Conservation (phyloP, 1,140 invertebrate genomes). For the Belonocnema kinseyi region DNA sequence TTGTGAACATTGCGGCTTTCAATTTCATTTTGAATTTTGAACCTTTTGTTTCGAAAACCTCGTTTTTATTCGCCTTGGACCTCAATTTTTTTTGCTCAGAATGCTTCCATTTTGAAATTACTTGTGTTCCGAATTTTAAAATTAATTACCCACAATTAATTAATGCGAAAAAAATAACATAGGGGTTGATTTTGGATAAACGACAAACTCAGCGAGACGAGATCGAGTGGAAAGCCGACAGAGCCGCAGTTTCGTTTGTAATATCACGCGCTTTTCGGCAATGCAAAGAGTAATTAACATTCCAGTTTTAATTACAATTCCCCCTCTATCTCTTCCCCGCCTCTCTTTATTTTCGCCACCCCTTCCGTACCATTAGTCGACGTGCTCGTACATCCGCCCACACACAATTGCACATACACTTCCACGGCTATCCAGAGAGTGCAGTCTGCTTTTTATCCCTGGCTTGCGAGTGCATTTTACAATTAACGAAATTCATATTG, state of each 20-base stretch:
- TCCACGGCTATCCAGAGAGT: slow-evolving; percentile 6
- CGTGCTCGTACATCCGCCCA: slow-evolving; percentile 36
- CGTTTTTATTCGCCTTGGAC: too few relatives aligned
- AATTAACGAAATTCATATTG: slow-evolving; percentile 73
- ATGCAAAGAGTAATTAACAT: slow-evolving; percentile 75
- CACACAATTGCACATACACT: slow-evolving; percentile 13
- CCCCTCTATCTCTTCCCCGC: slow-evolving; percentile 45
- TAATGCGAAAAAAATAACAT: background rate
- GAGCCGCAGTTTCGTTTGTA: slow-evolving; percentile 46
- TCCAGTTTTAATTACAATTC: slow-evolving; percentile 74
- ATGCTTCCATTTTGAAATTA: too few relatives aligned
- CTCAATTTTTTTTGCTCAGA: too few relatives aligned
- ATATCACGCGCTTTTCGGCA: slow-evolving; percentile 71
- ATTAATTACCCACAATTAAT: slow-evolving; percentile 26
- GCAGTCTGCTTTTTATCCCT: slow-evolving; percentile 9
- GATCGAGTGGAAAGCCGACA: slow-evolving; percentile 30
- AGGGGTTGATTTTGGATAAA: slow-evolving; percentile 13
- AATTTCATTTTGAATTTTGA: too few relatives aligned
- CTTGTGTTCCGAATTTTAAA: background rate
- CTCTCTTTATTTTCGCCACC: slow-evolving; percentile 65
- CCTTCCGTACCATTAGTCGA: slow-evolving; percentile 63
- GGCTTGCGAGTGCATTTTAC: slow-evolving; percentile 58
- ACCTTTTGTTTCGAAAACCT: too few relatives aligned
- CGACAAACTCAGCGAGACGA: slow-evolving; percentile 18
- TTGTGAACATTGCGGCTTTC: too few relatives aligned